Evolutionary conservation across 2,888 invertebrate genomes (phyloP).

Genomic region (Tuta absoluta): DNA sequence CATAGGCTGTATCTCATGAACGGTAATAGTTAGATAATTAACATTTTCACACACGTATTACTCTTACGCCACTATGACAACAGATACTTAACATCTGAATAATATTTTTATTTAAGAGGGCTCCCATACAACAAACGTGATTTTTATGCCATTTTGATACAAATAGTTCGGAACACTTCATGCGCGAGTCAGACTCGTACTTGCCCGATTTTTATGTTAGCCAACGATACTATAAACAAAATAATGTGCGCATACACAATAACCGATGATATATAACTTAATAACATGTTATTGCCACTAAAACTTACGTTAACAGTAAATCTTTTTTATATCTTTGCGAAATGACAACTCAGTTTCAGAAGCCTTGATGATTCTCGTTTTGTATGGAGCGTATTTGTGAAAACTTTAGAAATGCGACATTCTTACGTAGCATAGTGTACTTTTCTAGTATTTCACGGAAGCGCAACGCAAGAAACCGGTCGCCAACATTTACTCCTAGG

Average conservation of each 20-base stretch:
- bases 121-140: too few species aligned
- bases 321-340: constrained; percentile 63
- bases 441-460: constrained; percentile 2
- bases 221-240: constrained; percentile 20
- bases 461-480: constrained; percentile 2
- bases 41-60: too few species aligned
- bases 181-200: too few species aligned
- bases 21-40: too few species aligned
- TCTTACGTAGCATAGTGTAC: not conserved
- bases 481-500: constrained; percentile 10
- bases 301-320: constrained; percentile 61
- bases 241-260: constrained; percentile 19
- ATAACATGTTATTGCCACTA: constrained; percentile 51
- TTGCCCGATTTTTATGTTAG: constrained; percentile 12
- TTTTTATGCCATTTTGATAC: too few species aligned
- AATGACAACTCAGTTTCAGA: constrained; percentile 56
- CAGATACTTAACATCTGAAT: too few species aligned
- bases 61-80: too few species aligned
- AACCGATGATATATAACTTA: constrained; percentile 28
- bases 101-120: too few species aligned
- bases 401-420: constrained; percentile 3
- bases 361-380: constrained; percentile 39
- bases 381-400: constrained; percentile 9
- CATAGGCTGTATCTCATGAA: too few species aligned
- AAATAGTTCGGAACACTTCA: too few species aligned